Evolutionary conservation across 2,888 invertebrate genomes (phyloP), one percentile per base, ranked within the genome.

Genomic region (Heterodera filipjevi): DNA sequence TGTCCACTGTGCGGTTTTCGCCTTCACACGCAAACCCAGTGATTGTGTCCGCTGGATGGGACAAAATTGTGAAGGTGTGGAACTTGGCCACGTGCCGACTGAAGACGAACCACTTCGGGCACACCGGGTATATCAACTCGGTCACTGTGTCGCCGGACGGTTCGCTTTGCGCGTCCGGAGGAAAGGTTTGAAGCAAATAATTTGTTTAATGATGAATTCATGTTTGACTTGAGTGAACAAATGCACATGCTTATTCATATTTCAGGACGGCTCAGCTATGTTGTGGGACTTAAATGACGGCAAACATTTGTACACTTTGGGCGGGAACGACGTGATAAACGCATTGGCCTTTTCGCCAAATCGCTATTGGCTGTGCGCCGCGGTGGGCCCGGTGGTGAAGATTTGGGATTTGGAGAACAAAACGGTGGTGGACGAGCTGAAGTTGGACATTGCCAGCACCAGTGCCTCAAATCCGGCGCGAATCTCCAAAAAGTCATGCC

Each of bases 341-440:
- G 95, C 98, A 8, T 92, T 99, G 87, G 95, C 96, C 93, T 99
- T 99, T 93, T 96, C 96, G 83, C 99, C 99, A 82, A 99, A 99
- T 92, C 89, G 91, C 81, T 99, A 99, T 90, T 99, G 99, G 99
- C 93, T 99, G 84, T 99, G 99, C 91, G 99, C 97, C 89, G 99
- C 99, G 33, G 97, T 95, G 89, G 98, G 98, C 87, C 95, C 96
- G 83, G 94, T 94, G 87, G 97, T 99, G 90, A 97, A 96, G 92
- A 98, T 99, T 90, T 99, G 98, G 98, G 98, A 99, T 92, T 92
- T 99, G 91, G 98, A 99, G 92, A 96, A 95, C 92, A 99, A 99
- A 92, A 95, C 96, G 90, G 95, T 97, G 93, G 97, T 99, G 85
- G 98, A 99, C 91, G 98, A 99, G 91, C 93, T 99, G 84, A 93